Percentiles rank a stretch among this genome's conserved stretches.
phyloP scores from a whole-genome alignment of 1,140 invertebrate genomes.

The Drosophila teissieri region DNA sequence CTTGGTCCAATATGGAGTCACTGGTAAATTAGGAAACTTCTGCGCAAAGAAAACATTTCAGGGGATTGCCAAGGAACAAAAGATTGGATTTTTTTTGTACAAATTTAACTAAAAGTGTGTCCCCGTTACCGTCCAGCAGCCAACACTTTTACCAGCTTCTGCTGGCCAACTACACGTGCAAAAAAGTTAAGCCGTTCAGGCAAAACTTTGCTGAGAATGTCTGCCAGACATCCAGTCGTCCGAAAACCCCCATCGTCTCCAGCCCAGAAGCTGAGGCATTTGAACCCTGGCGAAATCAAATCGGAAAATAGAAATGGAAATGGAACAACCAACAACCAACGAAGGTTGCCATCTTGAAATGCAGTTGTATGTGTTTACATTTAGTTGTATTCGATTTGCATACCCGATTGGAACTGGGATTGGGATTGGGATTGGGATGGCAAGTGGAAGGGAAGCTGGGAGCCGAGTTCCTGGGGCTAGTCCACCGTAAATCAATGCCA shows the following conservation, averaged over 20 bases:
- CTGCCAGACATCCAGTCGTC: slow-evolving; percentile 33
- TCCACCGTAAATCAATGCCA: slow-evolving; percentile 77
- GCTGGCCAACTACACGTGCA: slow-evolving; percentile 61
- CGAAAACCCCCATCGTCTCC: slow-evolving; percentile 7
- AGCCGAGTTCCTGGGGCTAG: slow-evolving; percentile 15
- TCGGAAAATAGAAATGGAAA: slow-evolving; percentile 33
- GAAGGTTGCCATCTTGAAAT: slow-evolving; percentile 33
- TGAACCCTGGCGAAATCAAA: slow-evolving; percentile 65
- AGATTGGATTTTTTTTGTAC: slow-evolving; percentile 1
- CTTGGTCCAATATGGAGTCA: slow-evolving; percentile 5
- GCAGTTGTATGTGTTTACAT: slow-evolving; percentile 80
- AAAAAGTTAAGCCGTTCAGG: slow-evolving; percentile 76
- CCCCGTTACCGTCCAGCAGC: not conserved
- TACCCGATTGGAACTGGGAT: slow-evolving; percentile 48
- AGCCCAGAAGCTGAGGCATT: slow-evolving; percentile 33
- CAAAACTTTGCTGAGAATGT: slow-evolving; percentile 67
- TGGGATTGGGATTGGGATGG: slow-evolving; percentile 5
- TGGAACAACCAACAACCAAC: slow-evolving; percentile 21
- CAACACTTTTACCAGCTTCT: slow-evolving; percentile 7
- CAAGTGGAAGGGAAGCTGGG: not conserved
- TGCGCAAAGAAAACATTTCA: slow-evolving; percentile 64
- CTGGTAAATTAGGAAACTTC: slow-evolving; percentile 34
- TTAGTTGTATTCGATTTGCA: slow-evolving; percentile 82
- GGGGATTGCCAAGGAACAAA: slow-evolving; percentile 60
- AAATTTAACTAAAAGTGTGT: slow-evolving; percentile 35